phyloP scores from a whole-genome alignment of 2,888 invertebrate species.

The Gymnocheta viridis region DNA sequence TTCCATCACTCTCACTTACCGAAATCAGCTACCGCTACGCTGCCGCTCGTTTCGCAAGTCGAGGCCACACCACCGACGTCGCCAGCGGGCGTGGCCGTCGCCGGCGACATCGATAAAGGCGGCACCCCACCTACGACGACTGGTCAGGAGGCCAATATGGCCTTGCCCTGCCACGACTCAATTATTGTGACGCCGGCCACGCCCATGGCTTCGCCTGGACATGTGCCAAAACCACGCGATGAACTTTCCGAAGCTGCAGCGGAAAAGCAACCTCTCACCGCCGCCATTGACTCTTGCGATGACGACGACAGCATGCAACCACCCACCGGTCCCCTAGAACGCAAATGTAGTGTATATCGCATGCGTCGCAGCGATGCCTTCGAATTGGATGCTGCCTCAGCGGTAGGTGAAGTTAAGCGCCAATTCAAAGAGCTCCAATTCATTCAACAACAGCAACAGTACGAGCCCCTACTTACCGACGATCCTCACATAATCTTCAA shows the following conservation, averaged over 20 bases:
- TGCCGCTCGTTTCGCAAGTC: slow-evolving; percentile 81
- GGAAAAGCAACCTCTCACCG: slow-evolving; percentile 76
- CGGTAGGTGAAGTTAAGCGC: slow-evolving; percentile 74
- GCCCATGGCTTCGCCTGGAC: slow-evolving; percentile 82
- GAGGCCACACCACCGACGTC: slow-evolving; percentile 80
- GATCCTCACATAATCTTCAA: slow-evolving; percentile 80
- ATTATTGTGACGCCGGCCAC: slow-evolving; percentile 82
- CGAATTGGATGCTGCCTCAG: slow-evolving; percentile 73
- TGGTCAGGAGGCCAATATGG: slow-evolving; percentile 72
- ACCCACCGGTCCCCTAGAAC: slow-evolving; percentile 78
- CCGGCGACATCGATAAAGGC: slow-evolving; percentile 71
- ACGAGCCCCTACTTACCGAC: slow-evolving; percentile 79
- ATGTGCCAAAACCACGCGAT: slow-evolving; percentile 75
- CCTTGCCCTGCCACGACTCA: slow-evolving; percentile 77
- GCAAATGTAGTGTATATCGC: slow-evolving; percentile 82
- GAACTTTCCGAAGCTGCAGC: slow-evolving; percentile 73
- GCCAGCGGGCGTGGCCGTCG: slow-evolving; percentile 76
- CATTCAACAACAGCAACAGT: slow-evolving; percentile 75
- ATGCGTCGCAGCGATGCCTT: slow-evolving; percentile 80
- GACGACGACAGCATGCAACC: slow-evolving; percentile 77
- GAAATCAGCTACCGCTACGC: slow-evolving; percentile 81
- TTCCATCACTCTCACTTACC: slow-evolving; percentile 78
- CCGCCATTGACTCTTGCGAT: slow-evolving; percentile 65
- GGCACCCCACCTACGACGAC: slow-evolving; percentile 71
- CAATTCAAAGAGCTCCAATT: slow-evolving; percentile 79